Percentiles rank a stretch among this genome's conserved stretches.
Conservation (phyloP, 2,797 vertebrate genomes). For the Lagocephalus sceleratus region DNA sequence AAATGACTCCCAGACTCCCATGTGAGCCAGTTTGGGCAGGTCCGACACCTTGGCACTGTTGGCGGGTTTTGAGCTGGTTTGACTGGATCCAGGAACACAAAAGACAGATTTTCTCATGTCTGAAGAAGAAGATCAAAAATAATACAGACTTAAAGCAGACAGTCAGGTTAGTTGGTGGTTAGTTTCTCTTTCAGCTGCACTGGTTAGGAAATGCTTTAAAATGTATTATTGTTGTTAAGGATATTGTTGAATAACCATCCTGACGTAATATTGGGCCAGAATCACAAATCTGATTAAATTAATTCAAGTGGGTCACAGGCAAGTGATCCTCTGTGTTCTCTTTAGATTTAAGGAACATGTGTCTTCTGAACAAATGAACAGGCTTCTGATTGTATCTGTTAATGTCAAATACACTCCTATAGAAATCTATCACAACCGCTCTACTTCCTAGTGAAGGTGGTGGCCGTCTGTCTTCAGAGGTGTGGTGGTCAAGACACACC, state of each 20-base stretch:
- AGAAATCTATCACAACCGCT: too few species aligned
- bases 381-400: not conserved
- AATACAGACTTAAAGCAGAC: slow-evolving; percentile 26
- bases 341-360: slow-evolving; percentile 6
- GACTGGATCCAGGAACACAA: slow-evolving; percentile 37
- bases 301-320: slow-evolving; percentile 32
- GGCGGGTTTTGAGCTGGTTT: slow-evolving; percentile 45
- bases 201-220: slow-evolving; percentile 15
- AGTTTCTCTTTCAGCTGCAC: slow-evolving; percentile 30
- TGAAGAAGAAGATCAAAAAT: slow-evolving; percentile 25
- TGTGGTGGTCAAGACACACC: too few species aligned
- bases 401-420: too few species aligned
- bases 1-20: slow-evolving; percentile 16
- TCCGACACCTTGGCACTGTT: slow-evolving; percentile 44
- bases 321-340: slow-evolving; percentile 17
- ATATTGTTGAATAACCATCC: slow-evolving; percentile 14
- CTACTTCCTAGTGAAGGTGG: too few species aligned
- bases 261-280: slow-evolving; percentile 25
- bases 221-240: slow-evolving; percentile 5
- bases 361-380: slow-evolving; percentile 8
- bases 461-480: too few species aligned
- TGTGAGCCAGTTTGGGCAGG: slow-evolving; percentile 61
- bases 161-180: too few species aligned
- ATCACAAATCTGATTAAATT: slow-evolving; percentile 50
- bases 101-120: slow-evolving; percentile 31